Percentiles rank a stretch among this genome's conserved stretches.
Evolutionary conservation across 2,113 vertebrate genomes (phyloP).

Genomic region (Pluvianellus socialis): DNA sequence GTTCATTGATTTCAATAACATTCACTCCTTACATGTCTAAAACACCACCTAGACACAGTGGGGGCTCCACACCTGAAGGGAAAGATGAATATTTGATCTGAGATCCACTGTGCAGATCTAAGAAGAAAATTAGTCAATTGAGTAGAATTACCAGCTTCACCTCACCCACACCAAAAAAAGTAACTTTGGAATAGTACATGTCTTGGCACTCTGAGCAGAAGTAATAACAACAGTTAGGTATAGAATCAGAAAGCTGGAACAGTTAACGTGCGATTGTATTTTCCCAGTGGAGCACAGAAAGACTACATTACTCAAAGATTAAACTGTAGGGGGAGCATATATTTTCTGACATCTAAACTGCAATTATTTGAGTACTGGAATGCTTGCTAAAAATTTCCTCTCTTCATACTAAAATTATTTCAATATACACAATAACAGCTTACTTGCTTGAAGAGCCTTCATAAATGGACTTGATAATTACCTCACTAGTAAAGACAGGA

Average conservation of each 20-base stretch:
- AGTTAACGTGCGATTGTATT: neutral
- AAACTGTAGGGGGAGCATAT: neutral
- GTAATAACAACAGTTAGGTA: neutral
- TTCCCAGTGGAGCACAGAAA: neutral
- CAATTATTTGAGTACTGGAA: neutral
- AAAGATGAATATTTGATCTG: neutral
- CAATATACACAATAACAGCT: neutral
- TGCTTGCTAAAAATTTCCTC: neutral
- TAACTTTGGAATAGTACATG: neutral
- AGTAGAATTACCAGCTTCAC: neutral
- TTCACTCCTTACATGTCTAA: neutral
- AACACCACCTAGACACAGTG: neutral
- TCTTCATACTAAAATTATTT: neutral
- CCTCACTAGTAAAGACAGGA: neutral
- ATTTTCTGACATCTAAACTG: neutral
- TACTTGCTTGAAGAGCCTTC: neutral
- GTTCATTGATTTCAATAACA: neutral
- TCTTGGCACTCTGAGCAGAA: neutral
- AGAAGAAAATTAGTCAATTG: neutral
- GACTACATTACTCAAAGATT: neutral
- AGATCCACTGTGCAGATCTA: neutral
- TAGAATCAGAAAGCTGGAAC: neutral
- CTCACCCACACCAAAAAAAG: neutral
- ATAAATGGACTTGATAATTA: neutral
- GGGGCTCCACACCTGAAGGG: neutral